Conservation (phyloP, 2,797 vertebrate genomes). For the Myotis vivesi region DNA sequence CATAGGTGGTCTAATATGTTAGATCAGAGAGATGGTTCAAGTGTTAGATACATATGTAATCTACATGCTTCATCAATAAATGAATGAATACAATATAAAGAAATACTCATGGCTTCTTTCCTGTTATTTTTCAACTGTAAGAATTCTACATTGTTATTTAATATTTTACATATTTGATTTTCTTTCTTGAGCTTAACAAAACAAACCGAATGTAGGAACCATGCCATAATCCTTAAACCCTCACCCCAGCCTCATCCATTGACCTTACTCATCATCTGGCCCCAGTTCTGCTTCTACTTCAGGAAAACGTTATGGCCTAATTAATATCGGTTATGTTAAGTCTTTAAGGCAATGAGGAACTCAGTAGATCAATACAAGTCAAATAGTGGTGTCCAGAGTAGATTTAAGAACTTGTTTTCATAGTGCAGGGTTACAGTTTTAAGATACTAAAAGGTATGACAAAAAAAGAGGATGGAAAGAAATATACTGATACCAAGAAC, state of each 20-base stretch:
- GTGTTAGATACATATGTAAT: neutral
- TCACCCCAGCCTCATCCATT: neutral
- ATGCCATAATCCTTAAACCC: neutral
- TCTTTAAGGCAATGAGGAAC: neutral
- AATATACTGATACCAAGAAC: neutral
- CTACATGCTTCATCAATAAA: neutral
- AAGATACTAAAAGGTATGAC: neutral
- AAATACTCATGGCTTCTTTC: neutral
- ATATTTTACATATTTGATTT: neutral
- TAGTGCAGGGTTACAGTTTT: neutral
- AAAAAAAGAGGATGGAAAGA: neutral
- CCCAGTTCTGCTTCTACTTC: neutral
- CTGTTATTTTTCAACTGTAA: neutral
- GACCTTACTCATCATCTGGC: neutral
- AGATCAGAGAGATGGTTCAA: neutral
- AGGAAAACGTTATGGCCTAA: slow-evolving; percentile 10
- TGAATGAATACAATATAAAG: neutral
- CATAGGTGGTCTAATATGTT: neutral
- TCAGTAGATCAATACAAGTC: neutral
- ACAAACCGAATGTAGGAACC: neutral
- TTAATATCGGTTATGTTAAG: neutral
- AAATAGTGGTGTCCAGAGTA: neutral
- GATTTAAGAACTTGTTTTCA: slow-evolving; percentile 7
- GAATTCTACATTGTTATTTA: neutral
- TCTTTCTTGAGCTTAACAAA: neutral